Evolutionary conservation across 2,797 vertebrate genomes (phyloP).

Genomic region (Myotis pilosus): DNA sequence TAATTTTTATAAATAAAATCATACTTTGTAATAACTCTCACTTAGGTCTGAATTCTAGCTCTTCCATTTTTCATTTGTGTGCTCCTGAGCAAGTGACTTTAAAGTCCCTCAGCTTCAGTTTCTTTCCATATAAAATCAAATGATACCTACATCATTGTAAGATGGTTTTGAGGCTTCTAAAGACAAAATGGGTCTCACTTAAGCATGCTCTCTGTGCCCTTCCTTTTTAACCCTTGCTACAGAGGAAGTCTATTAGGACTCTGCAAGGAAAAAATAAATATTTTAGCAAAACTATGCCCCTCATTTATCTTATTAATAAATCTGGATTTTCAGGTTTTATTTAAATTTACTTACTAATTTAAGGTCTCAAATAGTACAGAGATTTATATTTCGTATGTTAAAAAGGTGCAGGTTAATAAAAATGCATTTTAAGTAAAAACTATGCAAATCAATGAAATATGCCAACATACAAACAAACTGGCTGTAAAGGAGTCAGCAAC

Average conservation of each 20-base stretch:
- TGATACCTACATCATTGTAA: not conserved
- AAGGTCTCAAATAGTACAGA: not conserved
- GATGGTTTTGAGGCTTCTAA: not conserved
- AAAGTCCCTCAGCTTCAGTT: not conserved
- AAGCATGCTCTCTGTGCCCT: not conserved
- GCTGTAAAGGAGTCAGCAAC: not conserved
- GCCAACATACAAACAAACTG: not conserved
- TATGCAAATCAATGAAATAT: not conserved
- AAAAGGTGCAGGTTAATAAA: not conserved
- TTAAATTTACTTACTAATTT: conserved; percentile 28
- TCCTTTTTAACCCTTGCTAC: not conserved
- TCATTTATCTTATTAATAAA: conserved; percentile 41
- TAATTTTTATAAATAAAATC: conserved; percentile 24
- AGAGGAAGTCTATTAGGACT: not conserved
- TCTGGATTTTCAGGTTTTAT: not conserved
- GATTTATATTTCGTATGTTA: not conserved
- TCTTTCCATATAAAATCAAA: conserved; percentile 13
- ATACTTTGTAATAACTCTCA: not conserved
- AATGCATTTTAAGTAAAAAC: conserved; percentile 24
- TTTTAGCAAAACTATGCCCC: not conserved
- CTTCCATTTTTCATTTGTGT: not conserved
- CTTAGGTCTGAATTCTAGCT: not conserved
- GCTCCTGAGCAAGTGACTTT: not conserved
- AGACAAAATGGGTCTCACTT: not conserved
- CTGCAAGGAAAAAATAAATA: conserved; percentile 14